Percentiles rank a stretch among this genome's conserved stretches.
These are phyloP conservation scores for Artibeus jamaicensis DNA, from an alignment of 2,797 vertebrate species.

Conservation along the genomic window DNA sequence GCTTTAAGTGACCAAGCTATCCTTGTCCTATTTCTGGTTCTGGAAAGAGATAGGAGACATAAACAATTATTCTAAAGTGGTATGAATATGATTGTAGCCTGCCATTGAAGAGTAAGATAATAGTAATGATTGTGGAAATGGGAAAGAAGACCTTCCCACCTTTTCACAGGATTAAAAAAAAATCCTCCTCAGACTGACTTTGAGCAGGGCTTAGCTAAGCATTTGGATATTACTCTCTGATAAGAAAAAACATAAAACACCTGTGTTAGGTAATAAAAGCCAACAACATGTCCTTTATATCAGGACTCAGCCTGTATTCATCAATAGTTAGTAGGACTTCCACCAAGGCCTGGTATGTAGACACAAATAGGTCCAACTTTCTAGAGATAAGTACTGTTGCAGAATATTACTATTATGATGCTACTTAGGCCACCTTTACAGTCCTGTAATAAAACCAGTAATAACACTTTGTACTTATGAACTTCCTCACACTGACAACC, in stretches of 20 bases:
- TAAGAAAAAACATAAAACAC: slow-evolving; percentile 71
- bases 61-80: not conserved
- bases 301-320: slow-evolving; percentile 17
- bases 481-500: slow-evolving; percentile 59
- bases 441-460: slow-evolving; percentile 67
- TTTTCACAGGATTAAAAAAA: not conserved
- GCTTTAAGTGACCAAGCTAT: not conserved
- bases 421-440: slow-evolving; percentile 60
- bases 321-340: slow-evolving; percentile 53
- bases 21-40: not conserved
- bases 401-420: slow-evolving; percentile 3
- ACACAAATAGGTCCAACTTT: slow-evolving; percentile 10
- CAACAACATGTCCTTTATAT: slow-evolving; percentile 53
- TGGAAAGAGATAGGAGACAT: not conserved
- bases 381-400: slow-evolving; percentile 56
- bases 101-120: not conserved
- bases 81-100: fast-evolving
- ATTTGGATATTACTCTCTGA: slow-evolving; percentile 52
- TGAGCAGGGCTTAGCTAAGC: slow-evolving; percentile 16
- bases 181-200: slow-evolving; percentile 11
- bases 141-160: not conserved
- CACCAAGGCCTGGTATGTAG: not conserved
- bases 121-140: not conserved
- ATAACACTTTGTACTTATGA: slow-evolving; percentile 73
- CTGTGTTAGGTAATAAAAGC: slow-evolving; percentile 64